These are phyloP conservation scores for Agrypnia vestita DNA, from an alignment of 1,140 invertebrate species.

Conservation along the genomic window DNA sequence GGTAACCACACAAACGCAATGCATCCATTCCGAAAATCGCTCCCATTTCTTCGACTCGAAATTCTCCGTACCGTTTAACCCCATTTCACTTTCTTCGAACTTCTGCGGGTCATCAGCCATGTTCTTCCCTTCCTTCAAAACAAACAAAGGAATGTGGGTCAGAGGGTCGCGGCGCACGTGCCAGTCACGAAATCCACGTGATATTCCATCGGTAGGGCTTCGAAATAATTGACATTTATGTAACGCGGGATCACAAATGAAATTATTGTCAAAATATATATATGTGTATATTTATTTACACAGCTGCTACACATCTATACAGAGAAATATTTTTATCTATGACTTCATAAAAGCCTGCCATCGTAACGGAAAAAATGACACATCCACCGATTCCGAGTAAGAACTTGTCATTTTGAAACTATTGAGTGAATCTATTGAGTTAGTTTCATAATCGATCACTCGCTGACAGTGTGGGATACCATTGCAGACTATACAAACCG, in stretches of 20 bases:
- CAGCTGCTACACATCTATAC: slow-evolving; percentile 46
- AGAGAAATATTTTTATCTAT: slow-evolving; percentile 17
- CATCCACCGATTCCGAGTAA: no score
- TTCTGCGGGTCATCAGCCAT: slow-evolving; percentile 47
- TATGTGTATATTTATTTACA: slow-evolving; percentile 52
- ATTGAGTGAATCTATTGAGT: no score
- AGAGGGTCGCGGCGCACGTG: not conserved
- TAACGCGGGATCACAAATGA: slow-evolving; percentile 33
- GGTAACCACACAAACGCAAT: slow-evolving; percentile 97
- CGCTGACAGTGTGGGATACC: no score
- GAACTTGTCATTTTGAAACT: no score
- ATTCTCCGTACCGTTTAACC: slow-evolving; percentile 40
- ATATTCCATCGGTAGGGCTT: slow-evolving; percentile 38
- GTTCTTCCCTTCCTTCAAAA: slow-evolving; percentile 18
- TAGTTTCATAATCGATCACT: no score
- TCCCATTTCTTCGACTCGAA: slow-evolving; percentile 65
- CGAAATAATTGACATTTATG: slow-evolving; percentile 52
- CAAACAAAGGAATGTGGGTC: slow-evolving; percentile 34
- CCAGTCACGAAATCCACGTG: slow-evolving; percentile 7
- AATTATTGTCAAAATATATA: slow-evolving; percentile 51
- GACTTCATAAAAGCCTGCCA: not conserved
- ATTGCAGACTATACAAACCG: no score
- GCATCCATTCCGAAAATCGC: slow-evolving; percentile 92
- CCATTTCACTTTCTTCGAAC: slow-evolving; percentile 32
- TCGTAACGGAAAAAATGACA: not conserved